These are phyloP conservation scores for Redunca redunca DNA, from an alignment of 2,113 vertebrate genomes.

Conservation along the genomic window DNA sequence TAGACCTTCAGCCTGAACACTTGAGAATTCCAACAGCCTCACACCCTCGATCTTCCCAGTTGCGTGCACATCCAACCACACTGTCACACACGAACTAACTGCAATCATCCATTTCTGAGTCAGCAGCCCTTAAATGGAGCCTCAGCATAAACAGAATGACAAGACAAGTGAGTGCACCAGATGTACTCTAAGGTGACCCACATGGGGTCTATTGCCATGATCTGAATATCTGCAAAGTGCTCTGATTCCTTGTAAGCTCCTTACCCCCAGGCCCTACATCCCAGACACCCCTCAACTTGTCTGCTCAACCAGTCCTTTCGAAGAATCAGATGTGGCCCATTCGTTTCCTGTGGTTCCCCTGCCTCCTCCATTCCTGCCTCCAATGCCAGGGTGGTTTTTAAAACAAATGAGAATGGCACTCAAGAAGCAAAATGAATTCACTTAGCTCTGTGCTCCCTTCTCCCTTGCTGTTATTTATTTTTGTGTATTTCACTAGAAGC, in stretches of 20 bases:
- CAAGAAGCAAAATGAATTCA: conserved; percentile 56
- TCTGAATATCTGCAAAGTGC: background rate
- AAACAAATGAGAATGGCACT: conserved; percentile 61
- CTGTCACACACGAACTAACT: background rate
- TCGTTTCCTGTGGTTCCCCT: background rate
- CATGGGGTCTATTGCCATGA: background rate
- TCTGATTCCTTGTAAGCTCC: background rate
- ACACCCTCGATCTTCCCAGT: background rate
- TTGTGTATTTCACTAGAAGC: conserved; percentile 56
- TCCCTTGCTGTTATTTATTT: conserved; percentile 55
- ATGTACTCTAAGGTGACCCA: background rate
- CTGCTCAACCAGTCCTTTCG: background rate
- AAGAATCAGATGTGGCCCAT: background rate
- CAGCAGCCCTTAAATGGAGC: background rate
- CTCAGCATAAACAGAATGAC: background rate
- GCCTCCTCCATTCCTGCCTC: conserved; percentile 4
- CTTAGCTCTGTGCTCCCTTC: conserved; percentile 52
- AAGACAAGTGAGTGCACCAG: background rate
- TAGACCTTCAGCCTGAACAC: background rate
- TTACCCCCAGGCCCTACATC: background rate
- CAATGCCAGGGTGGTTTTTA: conserved; percentile 48
- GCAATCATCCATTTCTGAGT: background rate
- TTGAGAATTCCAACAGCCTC: background rate
- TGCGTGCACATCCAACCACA: background rate
- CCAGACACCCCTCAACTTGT: background rate